Evolutionary conservation across 1,140 invertebrate genomes (phyloP).

Genomic region (Zaprionus davidi): DNA sequence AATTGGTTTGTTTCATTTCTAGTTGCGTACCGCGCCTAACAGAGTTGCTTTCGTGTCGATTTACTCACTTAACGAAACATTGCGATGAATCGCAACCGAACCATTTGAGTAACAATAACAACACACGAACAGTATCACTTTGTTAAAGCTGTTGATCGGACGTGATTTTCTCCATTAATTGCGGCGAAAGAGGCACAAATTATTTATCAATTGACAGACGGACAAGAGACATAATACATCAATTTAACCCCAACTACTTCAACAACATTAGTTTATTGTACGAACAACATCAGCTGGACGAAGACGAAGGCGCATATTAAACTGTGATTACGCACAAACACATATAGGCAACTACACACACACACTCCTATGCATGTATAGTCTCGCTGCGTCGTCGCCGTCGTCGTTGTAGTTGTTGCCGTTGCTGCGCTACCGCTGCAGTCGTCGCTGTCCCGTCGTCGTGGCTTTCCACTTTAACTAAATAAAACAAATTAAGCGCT

Average conservation of each 20-base stretch:
- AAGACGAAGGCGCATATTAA: slow-evolving; percentile 11
- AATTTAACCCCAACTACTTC: slow-evolving; percentile 28
- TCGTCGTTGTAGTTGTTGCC: slow-evolving; percentile 7
- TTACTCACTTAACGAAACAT: slow-evolving; percentile 21
- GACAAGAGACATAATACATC: slow-evolving; percentile 8
- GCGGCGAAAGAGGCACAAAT: slow-evolving; percentile 16
- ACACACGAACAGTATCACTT: slow-evolving; percentile 33
- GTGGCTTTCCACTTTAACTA: slow-evolving; percentile 60
- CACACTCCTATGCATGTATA: slow-evolving; percentile 33
- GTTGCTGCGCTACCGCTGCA: slow-evolving; percentile 14
- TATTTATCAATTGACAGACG: slow-evolving; percentile 25
- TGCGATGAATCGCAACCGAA: slow-evolving; percentile 14
- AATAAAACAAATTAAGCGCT: slow-evolving; percentile 65
- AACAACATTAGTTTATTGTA: slow-evolving; percentile 9
- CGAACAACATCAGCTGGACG: slow-evolving; percentile 18
- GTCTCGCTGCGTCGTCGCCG: slow-evolving; percentile 8
- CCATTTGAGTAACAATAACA: slow-evolving; percentile 47
- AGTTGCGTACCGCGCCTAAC: slow-evolving; percentile 19
- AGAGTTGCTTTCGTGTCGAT: slow-evolving; percentile 15
- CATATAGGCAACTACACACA: slow-evolving; percentile 10
- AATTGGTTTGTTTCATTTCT: not conserved
- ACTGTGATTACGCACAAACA: slow-evolving; percentile 37
- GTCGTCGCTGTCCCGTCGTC: slow-evolving; percentile 42
- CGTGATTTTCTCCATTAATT: slow-evolving; percentile 24
- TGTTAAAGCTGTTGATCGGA: slow-evolving; percentile 46